These are phyloP conservation scores for Leptosomus discolor DNA, from an alignment of 2,113 vertebrate genomes.

Conservation along the genomic window DNA sequence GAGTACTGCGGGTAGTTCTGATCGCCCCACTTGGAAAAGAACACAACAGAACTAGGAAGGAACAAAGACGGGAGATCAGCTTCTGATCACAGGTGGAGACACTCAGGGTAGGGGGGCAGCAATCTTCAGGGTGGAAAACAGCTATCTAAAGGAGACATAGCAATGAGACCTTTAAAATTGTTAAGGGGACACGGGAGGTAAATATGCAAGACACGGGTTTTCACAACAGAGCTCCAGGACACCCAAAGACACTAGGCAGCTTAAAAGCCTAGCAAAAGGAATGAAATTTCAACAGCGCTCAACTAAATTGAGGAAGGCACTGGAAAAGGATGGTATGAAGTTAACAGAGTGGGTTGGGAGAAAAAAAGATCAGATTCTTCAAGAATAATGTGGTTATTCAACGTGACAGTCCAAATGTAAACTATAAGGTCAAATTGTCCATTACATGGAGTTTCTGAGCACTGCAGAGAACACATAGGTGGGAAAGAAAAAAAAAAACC, in stretches of 20 bases:
- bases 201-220: fast-evolving
- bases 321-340: background rate
- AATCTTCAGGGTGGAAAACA: background rate
- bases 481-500: no score
- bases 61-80: background rate
- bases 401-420: background rate
- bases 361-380: background rate
- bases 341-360: background rate
- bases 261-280: background rate
- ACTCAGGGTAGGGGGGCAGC: background rate
- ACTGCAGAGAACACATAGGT: background rate
- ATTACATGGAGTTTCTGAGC: background rate
- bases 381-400: background rate
- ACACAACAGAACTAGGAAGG: background rate
- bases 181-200: background rate
- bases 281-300: background rate
- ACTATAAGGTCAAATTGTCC: background rate
- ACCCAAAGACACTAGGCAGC: background rate
- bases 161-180: background rate
- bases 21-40: background rate
- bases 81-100: background rate
- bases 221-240: background rate
- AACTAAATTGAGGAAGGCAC: background rate
- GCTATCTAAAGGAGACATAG: background rate
- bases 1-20: background rate